Conservation (phyloP, 2,113 vertebrate species). For the Calyptommatus sinebrachiatus region DNA sequence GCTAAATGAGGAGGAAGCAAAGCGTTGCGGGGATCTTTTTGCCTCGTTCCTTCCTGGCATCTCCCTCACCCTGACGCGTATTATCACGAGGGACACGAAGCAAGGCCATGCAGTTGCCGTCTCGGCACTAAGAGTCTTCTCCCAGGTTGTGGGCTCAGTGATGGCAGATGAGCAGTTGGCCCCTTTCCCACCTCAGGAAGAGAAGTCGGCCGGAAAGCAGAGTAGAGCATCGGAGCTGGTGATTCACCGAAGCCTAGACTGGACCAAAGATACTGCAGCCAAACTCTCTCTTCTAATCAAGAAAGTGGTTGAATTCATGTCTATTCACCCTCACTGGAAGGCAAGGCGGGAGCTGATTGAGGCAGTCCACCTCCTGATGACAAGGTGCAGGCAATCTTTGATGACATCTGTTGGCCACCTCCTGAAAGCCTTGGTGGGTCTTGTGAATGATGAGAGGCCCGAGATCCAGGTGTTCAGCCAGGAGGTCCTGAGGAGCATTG, state of each 20-base stretch:
- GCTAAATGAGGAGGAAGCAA: constrained; percentile 55
- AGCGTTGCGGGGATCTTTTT: constrained; percentile 74
- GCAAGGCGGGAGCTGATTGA: constrained; percentile 82
- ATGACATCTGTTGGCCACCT: constrained; percentile 74
- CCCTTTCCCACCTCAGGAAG: constrained; percentile 40
- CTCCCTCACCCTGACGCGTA: constrained; percentile 72
- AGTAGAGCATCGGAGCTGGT: constrained; percentile 75
- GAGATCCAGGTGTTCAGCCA: constrained; percentile 75
- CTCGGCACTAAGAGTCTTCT: constrained; percentile 82
- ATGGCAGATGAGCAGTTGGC: constrained; percentile 85
- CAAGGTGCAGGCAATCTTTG: constrained; percentile 77
- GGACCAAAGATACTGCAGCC: constrained; percentile 78
- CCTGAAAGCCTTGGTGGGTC: constrained; percentile 84
- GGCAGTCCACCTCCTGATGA: constrained; percentile 75
- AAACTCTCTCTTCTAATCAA: constrained; percentile 79
- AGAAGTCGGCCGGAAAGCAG: constrained; percentile 48
- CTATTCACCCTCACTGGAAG: constrained; percentile 88
- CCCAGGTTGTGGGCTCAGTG: constrained; percentile 71
- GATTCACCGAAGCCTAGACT: constrained; percentile 77
- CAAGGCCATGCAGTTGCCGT: constrained; percentile 82
- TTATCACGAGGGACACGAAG: constrained; percentile 85
- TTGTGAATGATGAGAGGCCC: constrained; percentile 80
- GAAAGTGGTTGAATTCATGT: constrained; percentile 79
- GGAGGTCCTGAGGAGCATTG: constrained; percentile 66
- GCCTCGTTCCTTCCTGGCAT: constrained; percentile 93